Evolutionary conservation across 2,888 invertebrate genomes (phyloP).

Genomic region (Lycaena phlaeas): DNA sequence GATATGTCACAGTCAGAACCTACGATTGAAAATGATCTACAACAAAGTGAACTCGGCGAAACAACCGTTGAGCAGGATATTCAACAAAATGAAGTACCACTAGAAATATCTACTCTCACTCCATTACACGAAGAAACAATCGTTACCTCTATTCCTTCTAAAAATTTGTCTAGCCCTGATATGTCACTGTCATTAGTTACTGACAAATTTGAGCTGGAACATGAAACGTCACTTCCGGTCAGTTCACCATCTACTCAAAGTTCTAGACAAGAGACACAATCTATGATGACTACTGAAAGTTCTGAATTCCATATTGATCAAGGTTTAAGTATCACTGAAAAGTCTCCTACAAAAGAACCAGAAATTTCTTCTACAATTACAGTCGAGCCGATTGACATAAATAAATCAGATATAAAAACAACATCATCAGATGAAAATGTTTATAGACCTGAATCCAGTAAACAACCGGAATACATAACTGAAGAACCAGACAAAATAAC

Average conservation of each 20-base stretch:
- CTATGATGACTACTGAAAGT: background rate
- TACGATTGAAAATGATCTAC: background rate
- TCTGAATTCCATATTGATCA: background rate
- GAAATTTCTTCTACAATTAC: background rate
- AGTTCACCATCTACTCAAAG: background rate
- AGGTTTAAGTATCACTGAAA: background rate
- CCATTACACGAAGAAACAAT: background rate
- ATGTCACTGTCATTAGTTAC: background rate
- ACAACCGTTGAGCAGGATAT: background rate
- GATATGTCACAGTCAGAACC: background rate
- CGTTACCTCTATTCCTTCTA: background rate
- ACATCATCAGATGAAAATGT: constrained; percentile 2
- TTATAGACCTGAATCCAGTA: background rate
- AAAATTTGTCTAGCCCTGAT: background rate
- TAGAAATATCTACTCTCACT: background rate
- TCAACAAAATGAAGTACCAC: background rate
- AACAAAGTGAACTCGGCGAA: background rate
- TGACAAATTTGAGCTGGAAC: background rate
- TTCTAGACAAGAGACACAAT: background rate
- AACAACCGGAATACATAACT: constrained; percentile 1
- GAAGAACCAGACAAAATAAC: constrained; percentile 8
- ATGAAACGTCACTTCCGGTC: background rate
- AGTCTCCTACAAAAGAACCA: background rate
- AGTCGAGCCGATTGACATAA: background rate
- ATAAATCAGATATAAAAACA: background rate